These are phyloP conservation scores for Deroptyus accipitrinus DNA, from an alignment of 2,113 vertebrate genomes.

Conservation along the genomic window DNA sequence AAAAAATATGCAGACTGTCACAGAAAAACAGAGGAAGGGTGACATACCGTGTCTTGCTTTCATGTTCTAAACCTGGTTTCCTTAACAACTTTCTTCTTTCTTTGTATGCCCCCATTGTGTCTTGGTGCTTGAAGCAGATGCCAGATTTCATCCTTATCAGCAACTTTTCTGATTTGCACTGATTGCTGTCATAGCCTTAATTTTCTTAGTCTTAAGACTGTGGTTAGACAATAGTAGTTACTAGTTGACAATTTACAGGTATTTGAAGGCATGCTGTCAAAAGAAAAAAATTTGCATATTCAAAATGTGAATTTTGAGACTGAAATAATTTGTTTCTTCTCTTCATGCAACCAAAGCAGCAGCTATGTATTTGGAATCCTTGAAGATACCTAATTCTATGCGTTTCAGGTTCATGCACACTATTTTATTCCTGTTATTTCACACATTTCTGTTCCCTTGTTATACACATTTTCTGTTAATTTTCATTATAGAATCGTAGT, in stretches of 20 bases:
- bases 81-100: background rate
- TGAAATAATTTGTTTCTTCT: background rate
- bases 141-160: background rate
- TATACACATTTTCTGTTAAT: background rate
- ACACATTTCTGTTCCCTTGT: background rate
- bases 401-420: background rate
- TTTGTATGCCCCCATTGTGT: background rate
- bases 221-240: background rate
- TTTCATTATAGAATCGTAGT: background rate
- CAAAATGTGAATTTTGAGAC: background rate
- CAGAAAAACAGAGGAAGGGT: background rate
- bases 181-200: background rate
- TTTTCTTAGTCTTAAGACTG: background rate
- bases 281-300: background rate
- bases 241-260: background rate
- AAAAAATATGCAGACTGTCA: background rate
- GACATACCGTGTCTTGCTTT: background rate
- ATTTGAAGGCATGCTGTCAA: background rate
- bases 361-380: background rate
- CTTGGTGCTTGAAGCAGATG: conserved; percentile 2
- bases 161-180: background rate
- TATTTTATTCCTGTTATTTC: background rate
- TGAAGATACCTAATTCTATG: background rate
- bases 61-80: background rate
- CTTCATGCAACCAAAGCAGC: background rate